Evolutionary conservation across 2,113 vertebrate species (phyloP).

Genomic region (Haliaeetus leucogaster): DNA sequence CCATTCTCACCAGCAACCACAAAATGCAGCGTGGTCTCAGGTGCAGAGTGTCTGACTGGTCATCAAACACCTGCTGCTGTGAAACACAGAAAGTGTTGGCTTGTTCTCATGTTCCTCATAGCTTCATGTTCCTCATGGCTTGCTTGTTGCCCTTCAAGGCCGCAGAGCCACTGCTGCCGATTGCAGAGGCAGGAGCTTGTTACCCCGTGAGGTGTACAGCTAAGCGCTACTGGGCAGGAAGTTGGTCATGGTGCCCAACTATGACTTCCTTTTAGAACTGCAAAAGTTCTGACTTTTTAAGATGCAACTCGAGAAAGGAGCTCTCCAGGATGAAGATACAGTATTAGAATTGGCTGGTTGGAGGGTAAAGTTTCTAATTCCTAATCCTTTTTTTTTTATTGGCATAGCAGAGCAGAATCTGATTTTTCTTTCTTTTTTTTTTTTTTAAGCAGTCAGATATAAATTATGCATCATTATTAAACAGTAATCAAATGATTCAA

Average conservation of each 20-base stretch:
- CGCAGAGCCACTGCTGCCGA: neutral
- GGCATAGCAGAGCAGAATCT: neutral
- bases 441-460: neutral
- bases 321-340: neutral
- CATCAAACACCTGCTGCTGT: neutral
- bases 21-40: neutral
- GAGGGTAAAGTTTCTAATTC: neutral
- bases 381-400: neutral
- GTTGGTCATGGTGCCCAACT: too few species aligned
- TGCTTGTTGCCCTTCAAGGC: too few species aligned
- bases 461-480: constrained; percentile 15
- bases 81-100: neutral
- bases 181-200: too few species aligned
- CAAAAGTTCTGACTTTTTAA: neutral
- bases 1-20: neutral
- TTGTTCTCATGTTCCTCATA: neutral
- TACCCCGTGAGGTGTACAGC: neutral
- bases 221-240: neutral
- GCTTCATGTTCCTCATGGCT: neutral
- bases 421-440: neutral
- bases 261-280: neutral
- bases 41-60: neutral
- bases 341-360: neutral
- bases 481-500: neutral
- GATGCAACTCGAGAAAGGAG: neutral